A percentile compares a stretch with the other conserved stretches of the same genome.
phyloP scores from a whole-genome alignment of 2,113 vertebrate genomes.

The Mormoops blainvillei region DNA sequence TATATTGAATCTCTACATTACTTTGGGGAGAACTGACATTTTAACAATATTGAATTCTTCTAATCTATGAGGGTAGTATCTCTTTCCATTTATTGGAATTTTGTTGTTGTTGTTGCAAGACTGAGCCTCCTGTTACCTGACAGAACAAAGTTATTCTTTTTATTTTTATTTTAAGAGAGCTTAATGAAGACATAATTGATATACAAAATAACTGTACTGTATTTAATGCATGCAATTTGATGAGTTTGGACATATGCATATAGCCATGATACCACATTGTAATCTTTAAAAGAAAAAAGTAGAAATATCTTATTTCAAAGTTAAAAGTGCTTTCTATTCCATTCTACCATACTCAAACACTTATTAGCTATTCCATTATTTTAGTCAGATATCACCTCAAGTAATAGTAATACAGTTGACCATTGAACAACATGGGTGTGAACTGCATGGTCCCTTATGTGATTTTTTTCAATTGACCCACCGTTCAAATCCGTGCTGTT shows the following conservation, averaged over 20 bases:
- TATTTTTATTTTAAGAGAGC: not conserved
- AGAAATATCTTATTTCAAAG: not conserved
- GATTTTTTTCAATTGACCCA: not conserved
- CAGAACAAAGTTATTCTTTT: not conserved
- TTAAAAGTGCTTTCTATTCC: not conserved
- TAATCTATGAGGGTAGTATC: not conserved
- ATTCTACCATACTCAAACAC: not conserved
- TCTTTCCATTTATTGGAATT: not conserved
- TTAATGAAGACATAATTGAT: not conserved
- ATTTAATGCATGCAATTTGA: not conserved
- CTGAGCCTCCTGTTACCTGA: not conserved
- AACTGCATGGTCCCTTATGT: not conserved
- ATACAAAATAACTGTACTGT: not conserved
- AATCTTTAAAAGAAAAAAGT: not conserved
- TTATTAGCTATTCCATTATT: not conserved
- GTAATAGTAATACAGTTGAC: not conserved
- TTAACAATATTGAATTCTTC: not conserved
- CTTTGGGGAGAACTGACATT: not conserved
- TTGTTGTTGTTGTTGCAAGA: not conserved
- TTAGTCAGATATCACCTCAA: not conserved
- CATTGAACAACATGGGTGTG: not conserved
- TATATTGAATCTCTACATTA: not conserved
- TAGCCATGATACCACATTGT: not conserved
- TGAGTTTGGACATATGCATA: not conserved
- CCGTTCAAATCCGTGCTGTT: not conserved